Conservation (phyloP, 2,797 vertebrate species). For the Pseudochirops corinnae region DNA sequence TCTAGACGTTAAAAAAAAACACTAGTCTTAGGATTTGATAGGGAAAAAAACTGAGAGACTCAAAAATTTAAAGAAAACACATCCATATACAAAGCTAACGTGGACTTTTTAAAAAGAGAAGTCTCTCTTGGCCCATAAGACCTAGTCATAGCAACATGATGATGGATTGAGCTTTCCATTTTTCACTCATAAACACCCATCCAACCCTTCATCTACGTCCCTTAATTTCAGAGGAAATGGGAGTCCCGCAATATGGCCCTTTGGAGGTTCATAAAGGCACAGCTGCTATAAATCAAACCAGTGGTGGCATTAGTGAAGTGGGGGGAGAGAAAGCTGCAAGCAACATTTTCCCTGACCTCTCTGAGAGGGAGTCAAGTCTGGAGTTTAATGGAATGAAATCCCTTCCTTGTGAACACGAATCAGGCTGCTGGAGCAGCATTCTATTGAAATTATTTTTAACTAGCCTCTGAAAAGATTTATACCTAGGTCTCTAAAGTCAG, state of each 20-base stretch:
- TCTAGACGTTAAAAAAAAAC: constrained; percentile 1
- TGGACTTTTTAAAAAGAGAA: constrained; percentile 8
- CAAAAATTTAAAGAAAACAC: constrained; percentile 10
- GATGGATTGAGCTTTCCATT: constrained; percentile 57
- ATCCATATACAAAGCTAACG: background rate
- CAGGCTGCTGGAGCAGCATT: constrained; percentile 75
- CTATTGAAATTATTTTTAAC: constrained; percentile 80
- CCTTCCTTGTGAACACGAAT: constrained; percentile 78
- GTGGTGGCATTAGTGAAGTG: constrained; percentile 74
- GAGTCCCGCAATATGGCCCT: constrained; percentile 71
- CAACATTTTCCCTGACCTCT: constrained; percentile 82
- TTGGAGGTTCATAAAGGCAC: constrained; percentile 77
- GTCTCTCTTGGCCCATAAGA: background rate
- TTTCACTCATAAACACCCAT: constrained; percentile 69
- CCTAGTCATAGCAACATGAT: constrained; percentile 6
- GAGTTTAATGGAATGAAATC: constrained; percentile 86
- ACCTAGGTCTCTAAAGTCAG: constrained; percentile 74
- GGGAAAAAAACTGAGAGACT: background rate
- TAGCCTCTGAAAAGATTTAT: constrained; percentile 81
- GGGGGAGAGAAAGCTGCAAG: constrained; percentile 62
- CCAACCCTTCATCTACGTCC: constrained; percentile 66
- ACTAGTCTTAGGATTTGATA: constrained; percentile 11
- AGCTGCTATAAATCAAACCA: constrained; percentile 84
- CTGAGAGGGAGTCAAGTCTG: constrained; percentile 81
- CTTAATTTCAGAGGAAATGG: constrained; percentile 80